Evolutionary conservation across 2,113 vertebrate species (phyloP).

Genomic region (Catharus minimus): DNA sequence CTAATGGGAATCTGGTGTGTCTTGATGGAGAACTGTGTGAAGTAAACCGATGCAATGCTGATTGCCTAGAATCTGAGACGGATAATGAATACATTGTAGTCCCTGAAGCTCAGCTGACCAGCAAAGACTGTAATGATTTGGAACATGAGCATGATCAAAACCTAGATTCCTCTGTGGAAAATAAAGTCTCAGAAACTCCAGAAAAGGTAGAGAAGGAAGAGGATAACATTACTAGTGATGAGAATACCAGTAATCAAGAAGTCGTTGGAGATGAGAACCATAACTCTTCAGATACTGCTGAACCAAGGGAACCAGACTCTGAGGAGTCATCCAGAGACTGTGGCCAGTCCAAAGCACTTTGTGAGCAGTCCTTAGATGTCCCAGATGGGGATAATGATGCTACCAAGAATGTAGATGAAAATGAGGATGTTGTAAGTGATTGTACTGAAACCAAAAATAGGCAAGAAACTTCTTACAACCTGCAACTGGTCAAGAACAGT

Average conservation of each 20-base stretch:
- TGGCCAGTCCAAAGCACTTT: conserved; percentile 42
- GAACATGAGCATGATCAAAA: conserved; percentile 21
- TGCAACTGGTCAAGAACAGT: background rate
- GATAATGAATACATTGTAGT: conserved; percentile 63
- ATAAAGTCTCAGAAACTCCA: background rate
- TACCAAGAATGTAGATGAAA: background rate
- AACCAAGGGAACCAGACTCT: conserved; percentile 59
- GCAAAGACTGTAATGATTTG: conserved; percentile 46
- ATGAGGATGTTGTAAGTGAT: background rate
- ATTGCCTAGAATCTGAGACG: conserved; percentile 54
- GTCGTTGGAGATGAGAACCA: background rate
- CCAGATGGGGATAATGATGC: background rate
- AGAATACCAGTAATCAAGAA: background rate
- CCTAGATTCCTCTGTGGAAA: conserved; percentile 22
- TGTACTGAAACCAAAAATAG: background rate
- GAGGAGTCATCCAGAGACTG: conserved; percentile 54
- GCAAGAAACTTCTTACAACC: background rate
- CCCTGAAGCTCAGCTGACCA: conserved; percentile 43
- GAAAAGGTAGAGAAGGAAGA: conserved; percentile 33
- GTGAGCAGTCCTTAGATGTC: conserved; percentile 7
- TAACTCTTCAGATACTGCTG: conserved; percentile 41
- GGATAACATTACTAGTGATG: background rate
- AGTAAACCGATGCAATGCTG: conserved; percentile 24
- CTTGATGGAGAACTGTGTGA: conserved; percentile 68
- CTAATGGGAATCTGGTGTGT: conserved; percentile 81